A percentile compares a stretch with the other conserved stretches of the same genome.
These are phyloP conservation scores for Anableps anableps DNA, from an alignment of 2,797 vertebrate species.

Conservation along the genomic window DNA sequence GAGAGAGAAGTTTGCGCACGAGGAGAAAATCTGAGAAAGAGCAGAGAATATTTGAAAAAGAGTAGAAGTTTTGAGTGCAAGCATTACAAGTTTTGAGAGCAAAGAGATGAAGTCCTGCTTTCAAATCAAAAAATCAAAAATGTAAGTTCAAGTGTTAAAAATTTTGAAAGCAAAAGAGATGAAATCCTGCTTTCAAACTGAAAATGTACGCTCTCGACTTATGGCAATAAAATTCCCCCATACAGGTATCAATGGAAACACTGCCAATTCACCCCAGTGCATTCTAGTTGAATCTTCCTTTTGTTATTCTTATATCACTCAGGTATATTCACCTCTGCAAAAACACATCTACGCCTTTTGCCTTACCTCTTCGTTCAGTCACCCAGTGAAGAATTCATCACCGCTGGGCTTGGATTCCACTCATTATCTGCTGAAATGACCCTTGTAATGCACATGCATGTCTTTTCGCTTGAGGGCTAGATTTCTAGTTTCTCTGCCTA, in stretches of 20 bases:
- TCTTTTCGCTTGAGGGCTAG: slow-evolving; percentile 29
- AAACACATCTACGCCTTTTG: slow-evolving; percentile 26
- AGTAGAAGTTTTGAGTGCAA: too few species aligned
- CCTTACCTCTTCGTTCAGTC: slow-evolving; percentile 45
- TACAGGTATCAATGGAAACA: slow-evolving; percentile 75
- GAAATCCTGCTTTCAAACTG: too few species aligned
- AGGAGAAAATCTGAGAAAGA: too few species aligned
- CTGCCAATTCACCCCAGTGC: slow-evolving; percentile 32
- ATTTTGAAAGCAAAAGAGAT: too few species aligned
- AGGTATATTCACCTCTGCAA: slow-evolving; percentile 20
- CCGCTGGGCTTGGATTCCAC: slow-evolving; percentile 62
- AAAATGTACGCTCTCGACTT: too few species aligned
- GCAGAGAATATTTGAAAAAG: too few species aligned
- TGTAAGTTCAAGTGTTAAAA: too few species aligned
- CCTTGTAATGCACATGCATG: slow-evolving; percentile 46
- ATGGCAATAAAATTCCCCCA: too few species aligned
- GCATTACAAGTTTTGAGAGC: too few species aligned
- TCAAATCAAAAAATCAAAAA: too few species aligned
- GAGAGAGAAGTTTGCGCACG: too few species aligned
- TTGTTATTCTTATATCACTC: not conserved
- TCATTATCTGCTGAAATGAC: slow-evolving; percentile 65
- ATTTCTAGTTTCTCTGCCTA: slow-evolving; percentile 26
- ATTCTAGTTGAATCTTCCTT: not conserved
- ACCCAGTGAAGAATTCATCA: slow-evolving; percentile 49
- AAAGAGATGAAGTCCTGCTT: too few species aligned